These are phyloP conservation scores for Ptychadena robeensis DNA, from an alignment of 2,797 vertebrate species.

Conservation along the genomic window DNA sequence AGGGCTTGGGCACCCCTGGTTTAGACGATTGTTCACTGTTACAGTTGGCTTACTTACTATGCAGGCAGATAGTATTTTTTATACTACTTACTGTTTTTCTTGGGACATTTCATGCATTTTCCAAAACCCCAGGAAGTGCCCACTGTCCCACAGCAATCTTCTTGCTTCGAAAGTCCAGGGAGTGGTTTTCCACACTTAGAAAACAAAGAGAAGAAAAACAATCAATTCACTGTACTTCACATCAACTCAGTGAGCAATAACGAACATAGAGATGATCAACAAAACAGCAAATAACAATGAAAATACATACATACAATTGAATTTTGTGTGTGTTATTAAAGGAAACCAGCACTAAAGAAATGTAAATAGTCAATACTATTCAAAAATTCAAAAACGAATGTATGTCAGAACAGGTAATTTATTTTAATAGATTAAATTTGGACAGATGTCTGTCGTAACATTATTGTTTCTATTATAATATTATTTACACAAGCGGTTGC, in stretches of 20 bases:
- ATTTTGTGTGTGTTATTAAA: background rate
- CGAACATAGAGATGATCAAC: background rate
- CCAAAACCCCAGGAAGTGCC: constrained; percentile 98
- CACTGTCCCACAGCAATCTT: constrained; percentile 92
- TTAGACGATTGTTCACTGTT: background rate
- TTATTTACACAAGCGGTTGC: too few species aligned
- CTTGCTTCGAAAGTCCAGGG: constrained; percentile 95
- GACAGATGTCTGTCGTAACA: too few species aligned
- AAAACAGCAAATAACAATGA: background rate
- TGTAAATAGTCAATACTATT: too few species aligned
- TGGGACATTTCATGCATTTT: constrained; percentile 97
- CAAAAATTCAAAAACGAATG: too few species aligned
- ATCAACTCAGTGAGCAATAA: background rate
- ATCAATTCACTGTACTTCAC: background rate
- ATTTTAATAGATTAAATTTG: too few species aligned
- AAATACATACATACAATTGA: background rate
- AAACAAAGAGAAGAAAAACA: constrained; percentile 57
- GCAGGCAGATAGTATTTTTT: background rate
- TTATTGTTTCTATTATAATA: too few species aligned
- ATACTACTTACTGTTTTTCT: constrained; percentile 84
- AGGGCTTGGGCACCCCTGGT: background rate
- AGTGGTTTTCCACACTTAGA: constrained; percentile 95
- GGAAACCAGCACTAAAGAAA: too few species aligned
- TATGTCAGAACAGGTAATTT: too few species aligned
- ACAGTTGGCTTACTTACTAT: background rate